phyloP scores from a whole-genome alignment of 2,113 vertebrate genomes.

The Jaculus jaculus region DNA sequence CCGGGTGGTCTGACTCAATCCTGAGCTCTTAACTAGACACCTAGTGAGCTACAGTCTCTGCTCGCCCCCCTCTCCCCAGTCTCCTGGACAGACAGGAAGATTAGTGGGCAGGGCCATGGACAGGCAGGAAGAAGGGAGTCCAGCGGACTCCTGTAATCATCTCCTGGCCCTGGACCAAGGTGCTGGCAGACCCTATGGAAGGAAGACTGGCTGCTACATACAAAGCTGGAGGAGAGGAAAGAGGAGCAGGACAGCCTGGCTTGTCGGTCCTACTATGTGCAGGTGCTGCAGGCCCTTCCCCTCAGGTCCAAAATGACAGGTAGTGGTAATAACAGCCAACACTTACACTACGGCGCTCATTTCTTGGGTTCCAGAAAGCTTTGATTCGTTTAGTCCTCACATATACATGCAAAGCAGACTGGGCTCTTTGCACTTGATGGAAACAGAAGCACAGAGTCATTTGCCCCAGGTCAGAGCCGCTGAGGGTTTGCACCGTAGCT shows the following conservation, averaged over 20 bases:
- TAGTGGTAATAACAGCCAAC: neutral
- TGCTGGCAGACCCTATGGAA: neutral
- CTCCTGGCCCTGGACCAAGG: constrained; percentile 51
- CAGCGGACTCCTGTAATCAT: neutral
- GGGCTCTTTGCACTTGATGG: neutral
- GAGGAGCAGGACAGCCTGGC: neutral
- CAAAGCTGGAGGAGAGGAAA: neutral
- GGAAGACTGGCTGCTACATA: neutral
- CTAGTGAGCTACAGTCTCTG: neutral
- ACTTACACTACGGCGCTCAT: neutral
- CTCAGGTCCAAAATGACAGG: neutral
- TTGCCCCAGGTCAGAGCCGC: neutral
- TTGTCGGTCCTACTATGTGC: neutral
- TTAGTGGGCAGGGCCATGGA: neutral
- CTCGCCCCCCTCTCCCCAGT: neutral
- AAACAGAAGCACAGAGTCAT: neutral
- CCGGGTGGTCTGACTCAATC: neutral
- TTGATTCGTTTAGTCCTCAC: neutral
- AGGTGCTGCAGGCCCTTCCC: neutral
- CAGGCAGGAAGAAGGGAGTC: neutral
- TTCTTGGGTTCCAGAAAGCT: neutral
- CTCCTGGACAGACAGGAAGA: neutral
- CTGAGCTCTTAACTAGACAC: neutral
- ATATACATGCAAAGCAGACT: neutral
- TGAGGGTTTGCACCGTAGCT: neutral